phyloP scores from a whole-genome alignment of 2,797 vertebrate genomes.

The Todus mexicanus region DNA sequence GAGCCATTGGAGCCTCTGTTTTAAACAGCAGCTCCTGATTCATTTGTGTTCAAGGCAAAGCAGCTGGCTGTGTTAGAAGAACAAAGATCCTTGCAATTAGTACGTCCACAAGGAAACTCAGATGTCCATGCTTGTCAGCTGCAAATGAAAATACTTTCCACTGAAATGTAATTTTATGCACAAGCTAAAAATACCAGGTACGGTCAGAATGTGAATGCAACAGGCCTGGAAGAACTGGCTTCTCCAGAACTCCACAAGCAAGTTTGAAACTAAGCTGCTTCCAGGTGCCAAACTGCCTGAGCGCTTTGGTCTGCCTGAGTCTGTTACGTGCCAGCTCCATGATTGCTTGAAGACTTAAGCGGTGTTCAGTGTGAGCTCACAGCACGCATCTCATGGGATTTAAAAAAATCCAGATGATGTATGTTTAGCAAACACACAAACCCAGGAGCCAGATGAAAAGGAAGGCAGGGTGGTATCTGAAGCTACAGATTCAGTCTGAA shows the following conservation, averaged over 20 bases:
- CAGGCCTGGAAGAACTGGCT: constrained; percentile 11
- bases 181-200: neutral
- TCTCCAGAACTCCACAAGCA: neutral
- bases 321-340: neutral
- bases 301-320: rapidly evolving
- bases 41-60: neutral
- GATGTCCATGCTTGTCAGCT: neutral
- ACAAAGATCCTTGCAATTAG: neutral
- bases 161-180: neutral
- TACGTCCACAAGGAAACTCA: neutral
- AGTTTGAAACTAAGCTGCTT: neutral
- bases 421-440: neutral
- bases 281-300: neutral
- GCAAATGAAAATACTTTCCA: neutral
- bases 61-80: neutral
- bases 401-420: neutral
- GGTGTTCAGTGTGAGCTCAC: neutral
- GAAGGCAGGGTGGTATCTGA: neutral
- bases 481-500: neutral
- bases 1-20: neutral
- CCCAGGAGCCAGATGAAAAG: neutral
- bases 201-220: neutral
- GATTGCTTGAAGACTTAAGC: neutral
- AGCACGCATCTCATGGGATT: neutral
- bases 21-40: neutral